Conservation (phyloP, 2,797 vertebrate species). For the Atherinosoma microstoma region DNA sequence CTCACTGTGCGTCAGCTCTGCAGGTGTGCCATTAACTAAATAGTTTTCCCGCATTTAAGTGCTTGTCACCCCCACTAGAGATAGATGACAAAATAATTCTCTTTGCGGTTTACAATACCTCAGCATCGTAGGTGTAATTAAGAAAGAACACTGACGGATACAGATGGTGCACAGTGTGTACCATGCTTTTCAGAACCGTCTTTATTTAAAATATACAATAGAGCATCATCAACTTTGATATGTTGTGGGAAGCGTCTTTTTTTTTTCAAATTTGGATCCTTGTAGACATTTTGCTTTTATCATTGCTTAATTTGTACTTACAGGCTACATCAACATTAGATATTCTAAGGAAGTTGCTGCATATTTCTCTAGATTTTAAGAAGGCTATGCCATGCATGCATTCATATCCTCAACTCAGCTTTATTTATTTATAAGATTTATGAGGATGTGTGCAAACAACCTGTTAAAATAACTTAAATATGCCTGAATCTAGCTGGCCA, state of each 20-base stretch:
- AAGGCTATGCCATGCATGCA: neutral
- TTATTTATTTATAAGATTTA: neutral
- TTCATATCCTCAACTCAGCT: neutral
- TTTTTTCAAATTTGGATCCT: neutral
- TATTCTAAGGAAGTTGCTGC: neutral
- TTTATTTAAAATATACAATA: slow-evolving; percentile 8
- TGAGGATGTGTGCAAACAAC: neutral
- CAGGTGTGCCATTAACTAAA: slow-evolving; percentile 71
- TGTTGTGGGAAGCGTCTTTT: slow-evolving; percentile 2
- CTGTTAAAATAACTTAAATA: too few species aligned
- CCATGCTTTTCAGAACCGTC: slow-evolving; percentile 17
- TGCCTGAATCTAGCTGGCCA: neutral
- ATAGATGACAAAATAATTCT: slow-evolving; percentile 74
- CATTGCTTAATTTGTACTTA: neutral
- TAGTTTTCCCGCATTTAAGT: slow-evolving; percentile 67
- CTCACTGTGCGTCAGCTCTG: slow-evolving; percentile 57
- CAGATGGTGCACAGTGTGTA: slow-evolving; percentile 33
- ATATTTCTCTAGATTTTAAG: too few species aligned
- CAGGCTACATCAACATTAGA: neutral
- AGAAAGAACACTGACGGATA: slow-evolving; percentile 43
- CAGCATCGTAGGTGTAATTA: slow-evolving; percentile 56
- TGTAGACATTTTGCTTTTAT: neutral
- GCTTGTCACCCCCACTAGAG: slow-evolving; percentile 40
- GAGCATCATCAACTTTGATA: slow-evolving; percentile 19
- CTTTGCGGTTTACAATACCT: slow-evolving; percentile 56